A percentile compares a stretch with the other conserved stretches of the same genome.
Conservation (phyloP, 2,888 invertebrate species). For the Lochmaea capreae region DNA sequence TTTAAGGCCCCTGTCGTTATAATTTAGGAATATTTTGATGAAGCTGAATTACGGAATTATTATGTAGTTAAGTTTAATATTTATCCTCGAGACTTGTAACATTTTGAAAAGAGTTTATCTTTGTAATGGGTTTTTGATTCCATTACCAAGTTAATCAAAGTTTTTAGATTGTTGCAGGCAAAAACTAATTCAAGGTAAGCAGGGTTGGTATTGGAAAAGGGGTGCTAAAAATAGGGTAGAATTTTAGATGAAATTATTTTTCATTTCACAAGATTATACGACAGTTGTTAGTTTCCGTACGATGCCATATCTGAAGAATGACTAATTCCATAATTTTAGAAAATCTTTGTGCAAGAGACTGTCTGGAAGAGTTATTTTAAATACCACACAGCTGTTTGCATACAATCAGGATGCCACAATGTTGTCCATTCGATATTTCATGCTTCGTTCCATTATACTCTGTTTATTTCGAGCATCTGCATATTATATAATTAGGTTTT, state of each 20-base stretch:
- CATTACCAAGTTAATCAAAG: slow-evolving; percentile 23
- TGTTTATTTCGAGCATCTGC: slow-evolving; percentile 6
- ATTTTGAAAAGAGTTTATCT: slow-evolving; percentile 16
- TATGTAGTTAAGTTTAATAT: slow-evolving; percentile 18
- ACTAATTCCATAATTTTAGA: background rate
- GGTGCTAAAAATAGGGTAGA: too few species aligned
- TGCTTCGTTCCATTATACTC: background rate
- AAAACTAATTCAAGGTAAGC: background rate
- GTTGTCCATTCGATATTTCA: slow-evolving; percentile 5
- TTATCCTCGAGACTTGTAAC: slow-evolving; percentile 13
- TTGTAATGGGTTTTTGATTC: slow-evolving; percentile 27
- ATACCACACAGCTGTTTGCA: slow-evolving; percentile 13
- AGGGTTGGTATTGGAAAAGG: background rate
- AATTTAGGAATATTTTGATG: slow-evolving; percentile 28
- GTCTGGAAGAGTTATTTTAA: slow-evolving; percentile 12
- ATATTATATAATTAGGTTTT: background rate
- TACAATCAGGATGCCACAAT: slow-evolving; percentile 14
- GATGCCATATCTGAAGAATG: background rate
- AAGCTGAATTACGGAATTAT: slow-evolving; percentile 25
- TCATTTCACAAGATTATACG: too few species aligned
- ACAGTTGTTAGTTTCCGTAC: background rate
- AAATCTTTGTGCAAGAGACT: slow-evolving; percentile 6
- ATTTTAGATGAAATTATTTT: background rate
- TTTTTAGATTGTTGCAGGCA: slow-evolving; percentile 24
- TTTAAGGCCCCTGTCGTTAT: slow-evolving; percentile 13